These are phyloP conservation scores for Nyleta sp. DNA, from an alignment of 2,888 invertebrate genomes.

Conservation along the genomic window DNA sequence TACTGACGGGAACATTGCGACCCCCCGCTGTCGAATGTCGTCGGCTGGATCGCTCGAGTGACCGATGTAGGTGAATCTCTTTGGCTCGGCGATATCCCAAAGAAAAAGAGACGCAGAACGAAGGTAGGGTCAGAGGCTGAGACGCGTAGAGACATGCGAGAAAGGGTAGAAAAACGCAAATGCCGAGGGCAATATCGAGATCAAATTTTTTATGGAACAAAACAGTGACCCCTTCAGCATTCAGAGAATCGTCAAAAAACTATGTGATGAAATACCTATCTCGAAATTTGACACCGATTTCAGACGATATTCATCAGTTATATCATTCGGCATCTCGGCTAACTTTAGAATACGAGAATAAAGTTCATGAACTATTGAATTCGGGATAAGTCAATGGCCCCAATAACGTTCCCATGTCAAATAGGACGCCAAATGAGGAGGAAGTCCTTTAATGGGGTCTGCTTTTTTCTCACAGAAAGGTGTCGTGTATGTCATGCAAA, in stretches of 20 bases:
- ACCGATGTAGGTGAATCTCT: constrained; percentile 76
- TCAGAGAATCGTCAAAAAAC: constrained; percentile 34
- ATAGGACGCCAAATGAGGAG: too few species aligned
- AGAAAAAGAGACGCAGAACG: constrained; percentile 53
- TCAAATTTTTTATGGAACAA: constrained; percentile 42
- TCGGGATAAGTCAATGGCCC: constrained; percentile 30
- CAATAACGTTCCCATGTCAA: constrained; percentile 16
- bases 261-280: constrained; percentile 50
- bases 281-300: constrained; percentile 48
- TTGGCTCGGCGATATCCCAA: constrained; percentile 62
- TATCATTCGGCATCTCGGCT: constrained; percentile 27
- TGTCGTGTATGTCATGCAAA: too few species aligned
- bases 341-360: constrained; percentile 7
- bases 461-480: too few species aligned
- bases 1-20: constrained; percentile 79
- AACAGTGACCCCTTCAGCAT: constrained; percentile 34
- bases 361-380: constrained; percentile 34
- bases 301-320: constrained; percentile 41
- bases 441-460: too few species aligned
- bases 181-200: constrained; percentile 51
- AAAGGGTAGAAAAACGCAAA: constrained; percentile 51
- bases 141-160: constrained; percentile 54
- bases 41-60: constrained; percentile 76
- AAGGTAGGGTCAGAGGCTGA: constrained; percentile 47
- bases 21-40: constrained; percentile 79